Evolutionary conservation across 2,113 vertebrate species (phyloP), one percentile per base, ranked within the genome.

Genomic region (Gambusia affinis): DNA sequence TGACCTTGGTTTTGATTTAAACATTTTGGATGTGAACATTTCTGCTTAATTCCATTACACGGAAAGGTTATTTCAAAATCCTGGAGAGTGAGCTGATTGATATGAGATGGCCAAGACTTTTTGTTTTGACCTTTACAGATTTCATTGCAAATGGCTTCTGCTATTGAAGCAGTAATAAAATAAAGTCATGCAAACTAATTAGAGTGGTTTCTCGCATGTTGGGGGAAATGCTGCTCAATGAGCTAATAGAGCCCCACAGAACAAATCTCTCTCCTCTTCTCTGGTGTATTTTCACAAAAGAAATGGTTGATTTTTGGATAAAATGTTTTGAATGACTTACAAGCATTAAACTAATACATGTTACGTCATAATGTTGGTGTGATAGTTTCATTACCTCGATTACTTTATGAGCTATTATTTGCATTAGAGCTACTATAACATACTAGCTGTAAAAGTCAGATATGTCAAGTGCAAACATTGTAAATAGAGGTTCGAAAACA

Each of bases 371-470:
- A 8, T 57, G 3, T 30, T 30, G 3, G 14, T 62, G 29, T 30
- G 28, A 30, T 29, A 14, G 60, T 30, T 30, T 30, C 15, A 62
- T 15, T 62, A 29, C 28, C 4, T 15, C 30, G 24, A 57, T 70
- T 54, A 44, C 71, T 70, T 44, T 42, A 67, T 57, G 30, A 17
- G 64, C 51, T 33, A 37, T 72, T 14, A 61, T 27, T 60, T 37
- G 35, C 33, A 64, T 51, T 22, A 22, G 33, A 57, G 72, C 17
- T 64, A 69, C 61, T 47, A 19, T 14, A n/a, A 8, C 12, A 31
- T 66, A 1, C 39, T 4, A 51, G 14, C 0, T 28, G 4, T n/a
- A n/a, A 57, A 57, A 10, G 44, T 47, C 44, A 8, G 7, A n/a
- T 10, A 57, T 24, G 51, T 24, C 24, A 57, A n/a, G 24, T 3